Percentiles rank a stretch among this genome's conserved stretches.
Conservation (phyloP, 2,113 vertebrate genomes). For the Rhagologus leucostigma region DNA sequence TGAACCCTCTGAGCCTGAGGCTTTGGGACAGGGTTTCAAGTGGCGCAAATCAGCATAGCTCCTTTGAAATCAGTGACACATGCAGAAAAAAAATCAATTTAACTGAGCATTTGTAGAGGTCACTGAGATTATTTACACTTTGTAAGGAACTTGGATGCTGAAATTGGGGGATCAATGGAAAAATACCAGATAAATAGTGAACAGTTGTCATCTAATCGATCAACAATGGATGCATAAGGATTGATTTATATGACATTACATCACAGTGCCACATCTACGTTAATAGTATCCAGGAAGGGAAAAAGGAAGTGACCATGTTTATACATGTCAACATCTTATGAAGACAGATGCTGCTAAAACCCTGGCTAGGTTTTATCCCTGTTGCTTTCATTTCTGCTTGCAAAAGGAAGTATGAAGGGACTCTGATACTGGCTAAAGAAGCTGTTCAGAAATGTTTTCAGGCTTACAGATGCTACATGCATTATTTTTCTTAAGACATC, state of each 20-base stretch:
- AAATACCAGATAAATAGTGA: not conserved
- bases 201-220: not conserved
- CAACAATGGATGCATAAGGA: not conserved
- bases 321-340: not conserved
- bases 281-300: not conserved
- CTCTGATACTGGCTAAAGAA: not conserved
- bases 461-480: not conserved
- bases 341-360: constrained; percentile 3
- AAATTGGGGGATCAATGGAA: not conserved
- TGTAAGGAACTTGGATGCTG: not conserved
- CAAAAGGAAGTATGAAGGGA: not conserved
- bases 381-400: not conserved
- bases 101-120: not conserved
- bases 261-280: not conserved
- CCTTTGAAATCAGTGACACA: not conserved
- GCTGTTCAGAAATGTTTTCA: not conserved
- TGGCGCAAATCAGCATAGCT: not conserved
- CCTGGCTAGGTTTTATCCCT: not conserved
- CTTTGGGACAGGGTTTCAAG: not conserved
- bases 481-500: not conserved
- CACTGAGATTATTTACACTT: not conserved
- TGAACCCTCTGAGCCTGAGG: not conserved
- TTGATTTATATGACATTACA: not conserved
- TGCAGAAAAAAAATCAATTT: not conserved
- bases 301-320: not conserved